Percentiles rank a stretch among this genome's conserved stretches.
Conservation (phyloP, 2,113 vertebrate species). For the Xenotilapia leptura region DNA sequence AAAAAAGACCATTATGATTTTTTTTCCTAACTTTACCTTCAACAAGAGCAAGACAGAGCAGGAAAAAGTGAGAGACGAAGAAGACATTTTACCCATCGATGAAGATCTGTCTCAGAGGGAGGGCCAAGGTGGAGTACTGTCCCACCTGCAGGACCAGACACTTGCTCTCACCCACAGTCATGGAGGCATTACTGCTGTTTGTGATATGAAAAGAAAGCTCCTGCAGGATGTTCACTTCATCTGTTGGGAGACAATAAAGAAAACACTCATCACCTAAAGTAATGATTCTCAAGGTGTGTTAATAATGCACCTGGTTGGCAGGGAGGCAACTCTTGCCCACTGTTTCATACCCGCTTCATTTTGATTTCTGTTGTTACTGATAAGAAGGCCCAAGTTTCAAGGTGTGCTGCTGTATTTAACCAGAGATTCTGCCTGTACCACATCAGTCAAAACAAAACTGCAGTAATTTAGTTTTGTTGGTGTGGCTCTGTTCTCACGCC, state of each 20-base stretch:
- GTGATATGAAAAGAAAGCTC: slow-evolving; percentile 56
- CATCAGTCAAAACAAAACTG: not conserved
- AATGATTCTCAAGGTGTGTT: not conserved
- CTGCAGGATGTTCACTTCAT: slow-evolving; percentile 77
- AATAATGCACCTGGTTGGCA: not conserved
- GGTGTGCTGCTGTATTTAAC: not conserved
- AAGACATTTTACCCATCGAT: slow-evolving; percentile 66
- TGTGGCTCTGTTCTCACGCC: not conserved
- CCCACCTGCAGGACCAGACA: slow-evolving; percentile 76
- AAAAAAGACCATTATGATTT: not conserved
- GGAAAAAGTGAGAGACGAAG: not conserved
- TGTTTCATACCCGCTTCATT: not conserved
- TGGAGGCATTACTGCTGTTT: slow-evolving; percentile 71
- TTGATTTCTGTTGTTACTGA: not conserved
- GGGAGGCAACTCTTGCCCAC: not conserved
- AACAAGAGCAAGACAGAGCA: not conserved
- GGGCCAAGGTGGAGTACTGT: slow-evolving; percentile 78
- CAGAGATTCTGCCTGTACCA: not conserved
- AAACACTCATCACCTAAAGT: not conserved
- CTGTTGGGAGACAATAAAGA: slow-evolving; percentile 43
- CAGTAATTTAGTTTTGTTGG: not conserved
- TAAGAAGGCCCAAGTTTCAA: not conserved
- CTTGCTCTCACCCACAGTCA: slow-evolving; percentile 49
- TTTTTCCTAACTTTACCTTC: not conserved
- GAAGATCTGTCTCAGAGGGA: slow-evolving; percentile 73